Evolutionary conservation across 2,797 vertebrate genomes (phyloP).

Genomic region (Fringilla coelebs): DNA sequence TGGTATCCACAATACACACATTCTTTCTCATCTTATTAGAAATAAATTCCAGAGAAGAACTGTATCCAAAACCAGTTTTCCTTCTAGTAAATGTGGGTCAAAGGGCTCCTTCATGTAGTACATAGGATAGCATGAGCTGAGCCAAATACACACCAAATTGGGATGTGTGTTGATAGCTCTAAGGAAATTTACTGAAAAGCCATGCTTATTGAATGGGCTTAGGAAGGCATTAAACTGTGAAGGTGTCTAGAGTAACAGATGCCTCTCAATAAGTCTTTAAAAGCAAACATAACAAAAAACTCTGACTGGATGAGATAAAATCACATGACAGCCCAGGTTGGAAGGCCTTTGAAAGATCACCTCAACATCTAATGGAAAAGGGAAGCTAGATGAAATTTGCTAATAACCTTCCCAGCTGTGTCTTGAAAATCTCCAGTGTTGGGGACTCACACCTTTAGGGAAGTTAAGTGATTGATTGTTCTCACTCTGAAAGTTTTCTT

Average conservation of each 20-base stretch:
- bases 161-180: neutral
- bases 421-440: neutral
- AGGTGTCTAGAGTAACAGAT: neutral
- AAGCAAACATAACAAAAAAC: neutral
- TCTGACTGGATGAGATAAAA: neutral
- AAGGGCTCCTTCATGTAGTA: neutral
- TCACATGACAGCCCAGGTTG: neutral
- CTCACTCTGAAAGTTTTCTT: neutral
- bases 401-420: neutral
- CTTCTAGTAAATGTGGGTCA: neutral
- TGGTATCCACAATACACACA: neutral
- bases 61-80: neutral
- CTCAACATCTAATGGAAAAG: neutral
- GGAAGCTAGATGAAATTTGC: neutral
- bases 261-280: neutral
- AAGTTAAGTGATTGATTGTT: neutral
- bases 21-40: neutral
- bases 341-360: neutral
- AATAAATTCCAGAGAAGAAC: neutral
- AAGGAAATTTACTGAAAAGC: neutral
- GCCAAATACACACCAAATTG: neutral
- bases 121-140: neutral
- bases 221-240: neutral
- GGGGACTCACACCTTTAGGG: neutral
- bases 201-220: neutral